Evolutionary conservation across 2,113 vertebrate species (phyloP).

Genomic region (Cheilinus undulatus): DNA sequence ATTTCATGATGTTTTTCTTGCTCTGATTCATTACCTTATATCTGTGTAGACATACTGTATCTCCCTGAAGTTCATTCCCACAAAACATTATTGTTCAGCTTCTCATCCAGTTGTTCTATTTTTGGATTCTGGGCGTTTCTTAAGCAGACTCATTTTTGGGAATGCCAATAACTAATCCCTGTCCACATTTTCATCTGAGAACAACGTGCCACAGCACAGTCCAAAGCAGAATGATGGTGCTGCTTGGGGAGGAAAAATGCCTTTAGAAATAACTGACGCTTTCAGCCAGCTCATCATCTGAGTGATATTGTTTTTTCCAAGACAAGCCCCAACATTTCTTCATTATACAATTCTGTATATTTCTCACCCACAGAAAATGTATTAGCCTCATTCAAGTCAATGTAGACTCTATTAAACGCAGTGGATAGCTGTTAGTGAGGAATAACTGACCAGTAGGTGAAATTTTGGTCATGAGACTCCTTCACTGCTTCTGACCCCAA

Average conservation of each 20-base stretch:
- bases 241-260: slow-evolving; percentile 84
- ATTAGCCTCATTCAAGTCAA: slow-evolving; percentile 87
- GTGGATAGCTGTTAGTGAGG: slow-evolving; percentile 85
- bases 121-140: slow-evolving; percentile 19
- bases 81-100: not conserved
- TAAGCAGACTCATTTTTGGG: slow-evolving; percentile 44
- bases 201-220: slow-evolving; percentile 89
- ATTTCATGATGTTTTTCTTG: no score
- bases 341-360: slow-evolving; percentile 86
- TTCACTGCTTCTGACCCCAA: slow-evolving; percentile 15
- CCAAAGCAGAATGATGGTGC: slow-evolving; percentile 85
- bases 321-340: slow-evolving; percentile 93
- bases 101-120: slow-evolving; percentile 33
- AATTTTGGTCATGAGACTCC: slow-evolving; percentile 47
- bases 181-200: slow-evolving; percentile 41
- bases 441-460: no score
- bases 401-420: slow-evolving; percentile 86
- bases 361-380: slow-evolving; percentile 89
- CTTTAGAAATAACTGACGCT: slow-evolving; percentile 89
- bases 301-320: slow-evolving; percentile 85
- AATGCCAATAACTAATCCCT: slow-evolving; percentile 53
- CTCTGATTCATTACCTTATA: not conserved
- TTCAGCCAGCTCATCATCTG: slow-evolving; percentile 79
- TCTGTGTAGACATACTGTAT: no score
- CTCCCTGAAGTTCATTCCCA: not conserved